Conservation (phyloP, 2,113 vertebrate species). For the Dipodomys stephensi region DNA sequence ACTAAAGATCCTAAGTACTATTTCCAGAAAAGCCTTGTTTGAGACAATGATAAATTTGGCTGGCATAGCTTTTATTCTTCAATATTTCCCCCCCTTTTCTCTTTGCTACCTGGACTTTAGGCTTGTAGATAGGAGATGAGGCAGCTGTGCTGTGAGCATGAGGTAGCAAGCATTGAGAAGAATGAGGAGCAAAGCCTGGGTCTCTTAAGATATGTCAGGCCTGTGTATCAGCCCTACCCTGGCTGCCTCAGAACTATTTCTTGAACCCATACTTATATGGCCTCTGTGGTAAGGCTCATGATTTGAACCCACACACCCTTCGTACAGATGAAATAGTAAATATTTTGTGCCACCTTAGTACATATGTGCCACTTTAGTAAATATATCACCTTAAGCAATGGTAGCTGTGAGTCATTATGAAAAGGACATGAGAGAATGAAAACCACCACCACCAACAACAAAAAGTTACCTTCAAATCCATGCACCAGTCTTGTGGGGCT, state of each 20-base stretch:
- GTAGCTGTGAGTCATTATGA: not conserved
- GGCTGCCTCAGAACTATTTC: not conserved
- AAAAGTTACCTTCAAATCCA: not conserved
- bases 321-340: not conserved
- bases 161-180: not conserved
- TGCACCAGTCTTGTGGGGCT: not conserved
- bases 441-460: not conserved
- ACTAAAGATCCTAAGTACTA: not conserved
- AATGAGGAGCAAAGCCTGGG: not conserved
- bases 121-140: not conserved
- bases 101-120: not conserved
- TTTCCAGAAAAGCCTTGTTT: not conserved
- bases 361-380: too few species aligned
- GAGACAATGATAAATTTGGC: conserved; percentile 5
- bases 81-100: not conserved
- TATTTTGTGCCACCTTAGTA: not conserved
- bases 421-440: not conserved
- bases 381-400: not conserved
- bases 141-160: not conserved
- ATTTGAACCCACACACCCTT: not conserved
- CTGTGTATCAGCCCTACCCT: not conserved
- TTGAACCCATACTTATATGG: not conserved
- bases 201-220: not conserved
- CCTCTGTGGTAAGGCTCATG: not conserved
- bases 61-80: not conserved